Base-by-base conservation (phyloP, 2,113 vertebrate genomes). In the Thomomys bottae region DNA sequence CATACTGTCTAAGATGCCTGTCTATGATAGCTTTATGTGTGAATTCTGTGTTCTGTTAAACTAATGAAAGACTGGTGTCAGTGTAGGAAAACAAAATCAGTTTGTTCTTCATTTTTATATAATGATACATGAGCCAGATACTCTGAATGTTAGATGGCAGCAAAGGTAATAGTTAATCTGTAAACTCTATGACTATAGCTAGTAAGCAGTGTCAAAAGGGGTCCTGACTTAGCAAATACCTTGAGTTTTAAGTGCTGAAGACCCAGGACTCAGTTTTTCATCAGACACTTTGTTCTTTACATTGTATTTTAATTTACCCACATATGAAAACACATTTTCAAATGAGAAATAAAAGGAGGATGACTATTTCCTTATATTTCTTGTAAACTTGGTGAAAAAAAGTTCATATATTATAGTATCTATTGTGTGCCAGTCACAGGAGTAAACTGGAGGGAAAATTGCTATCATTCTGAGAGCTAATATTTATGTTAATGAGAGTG, bases 1-100 rank as follows among this genome's bases (percentile, higher is more conserved):
- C 94, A 90, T 61, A 93, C 66, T 94, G 88, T 95, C 95, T 94
- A 89, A 38, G 81, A 92, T 63, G 89, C 91, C 87, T 89, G 88
- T 87, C 81, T 80, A 84, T 59, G 92, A 95, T 83, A 88, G 90
- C 84, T 91, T 84, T 92, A 94, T 72, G 89, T 94, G 90, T 84
- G 95, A 97, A 97, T 95, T 91, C 90, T 76, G 84, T 70, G 87
- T 34, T 77, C 85, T 81, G 59, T 40, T 83, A 79, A 79, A 59
- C 88, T 82, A 87, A 92, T 77, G 84, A 95, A 26, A 90, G 76
- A 57, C 79, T 90, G 42, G 40, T 77, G 49, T 36, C 8, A 30
- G 45, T n/a, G 6, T 63, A 90, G 68, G 77, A 77, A 90, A 90
- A 66, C n/a, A 84, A 91, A 84, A 84, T 36, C 45, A 87, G 80